Conservation (phyloP, 2,113 vertebrate species). For the Megaptera novaeangliae region DNA sequence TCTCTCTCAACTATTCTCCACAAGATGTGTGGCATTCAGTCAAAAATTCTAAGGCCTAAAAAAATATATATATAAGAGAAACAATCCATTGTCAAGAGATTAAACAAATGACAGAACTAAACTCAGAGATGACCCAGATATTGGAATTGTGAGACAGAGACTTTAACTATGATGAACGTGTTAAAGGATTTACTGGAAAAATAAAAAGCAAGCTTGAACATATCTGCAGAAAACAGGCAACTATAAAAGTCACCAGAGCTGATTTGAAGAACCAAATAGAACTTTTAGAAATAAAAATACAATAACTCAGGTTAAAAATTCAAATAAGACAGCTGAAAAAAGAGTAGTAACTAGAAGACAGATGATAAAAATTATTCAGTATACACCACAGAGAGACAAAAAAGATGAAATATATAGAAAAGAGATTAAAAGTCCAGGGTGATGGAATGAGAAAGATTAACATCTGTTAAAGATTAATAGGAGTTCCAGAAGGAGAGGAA, state of each 20-base stretch:
- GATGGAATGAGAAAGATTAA: background rate
- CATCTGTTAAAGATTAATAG: background rate
- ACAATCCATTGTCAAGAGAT: background rate
- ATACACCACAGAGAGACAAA: background rate
- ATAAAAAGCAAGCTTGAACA: background rate
- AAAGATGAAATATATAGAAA: background rate
- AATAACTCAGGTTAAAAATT: background rate
- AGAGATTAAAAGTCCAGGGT: background rate
- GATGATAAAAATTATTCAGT: background rate
- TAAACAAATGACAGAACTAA: background rate
- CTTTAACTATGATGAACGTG: background rate
- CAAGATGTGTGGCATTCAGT: background rate
- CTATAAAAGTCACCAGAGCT: background rate
- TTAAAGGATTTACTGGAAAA: background rate
- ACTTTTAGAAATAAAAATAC: background rate
- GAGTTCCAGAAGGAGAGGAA: background rate
- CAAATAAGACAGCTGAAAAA: background rate
- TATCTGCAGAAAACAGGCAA: background rate
- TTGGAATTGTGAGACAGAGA: background rate
- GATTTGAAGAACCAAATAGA: background rate
- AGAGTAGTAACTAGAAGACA: background rate
- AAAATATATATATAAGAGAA: background rate
- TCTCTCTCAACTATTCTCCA: background rate
- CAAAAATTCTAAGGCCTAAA: background rate
- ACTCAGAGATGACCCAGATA: background rate